These are phyloP conservation scores for Cataglyphis rosenhaueri DNA, from an alignment of 2,888 invertebrate genomes.

Conservation along the genomic window DNA sequence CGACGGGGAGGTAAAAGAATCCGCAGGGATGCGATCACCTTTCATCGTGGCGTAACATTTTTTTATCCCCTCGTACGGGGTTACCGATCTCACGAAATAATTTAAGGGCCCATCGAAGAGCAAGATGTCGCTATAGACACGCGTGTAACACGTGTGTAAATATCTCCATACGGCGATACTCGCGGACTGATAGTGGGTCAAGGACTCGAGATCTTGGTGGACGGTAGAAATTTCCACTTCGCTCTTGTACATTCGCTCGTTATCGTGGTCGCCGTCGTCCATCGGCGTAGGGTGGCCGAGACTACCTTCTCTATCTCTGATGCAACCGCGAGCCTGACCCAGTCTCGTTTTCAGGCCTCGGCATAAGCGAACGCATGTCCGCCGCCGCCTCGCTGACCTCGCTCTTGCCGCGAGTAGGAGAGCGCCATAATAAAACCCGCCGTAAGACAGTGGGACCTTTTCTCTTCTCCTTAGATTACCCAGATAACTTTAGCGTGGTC, in stretches of 20 bases:
- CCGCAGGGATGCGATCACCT: conserved; percentile 30
- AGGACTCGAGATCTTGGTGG: conserved; percentile 61
- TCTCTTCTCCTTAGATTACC: conserved; percentile 82
- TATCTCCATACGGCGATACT: neutral
- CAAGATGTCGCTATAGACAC: conserved; percentile 38
- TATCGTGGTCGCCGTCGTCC: neutral
- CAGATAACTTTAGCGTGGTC: conserved; percentile 83
- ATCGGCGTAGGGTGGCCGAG: conserved; percentile 27
- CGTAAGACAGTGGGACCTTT: conserved; percentile 76
- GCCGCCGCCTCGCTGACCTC: conserved; percentile 78
- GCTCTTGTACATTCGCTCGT: conserved; percentile 14
- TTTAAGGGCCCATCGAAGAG: neutral
- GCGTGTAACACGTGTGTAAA: conserved; percentile 26
- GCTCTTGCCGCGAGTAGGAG: conserved; percentile 80
- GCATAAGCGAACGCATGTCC: conserved; percentile 59
- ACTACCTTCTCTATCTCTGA: conserved; percentile 66
- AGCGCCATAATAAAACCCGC: conserved; percentile 77
- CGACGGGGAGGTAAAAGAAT: conserved; percentile 50
- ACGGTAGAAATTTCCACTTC: conserved; percentile 56
- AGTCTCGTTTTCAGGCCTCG: conserved; percentile 79
- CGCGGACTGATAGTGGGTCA: conserved; percentile 71
- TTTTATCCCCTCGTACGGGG: conserved; percentile 15
- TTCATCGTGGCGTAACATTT: neutral
- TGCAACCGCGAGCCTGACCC: conserved; percentile 81
- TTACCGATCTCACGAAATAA: conserved; percentile 64